A percentile compares a stretch with the other conserved stretches of the same genome.
Conservation (phyloP, 2,888 invertebrate species). For the Hermodice carunculata region DNA sequence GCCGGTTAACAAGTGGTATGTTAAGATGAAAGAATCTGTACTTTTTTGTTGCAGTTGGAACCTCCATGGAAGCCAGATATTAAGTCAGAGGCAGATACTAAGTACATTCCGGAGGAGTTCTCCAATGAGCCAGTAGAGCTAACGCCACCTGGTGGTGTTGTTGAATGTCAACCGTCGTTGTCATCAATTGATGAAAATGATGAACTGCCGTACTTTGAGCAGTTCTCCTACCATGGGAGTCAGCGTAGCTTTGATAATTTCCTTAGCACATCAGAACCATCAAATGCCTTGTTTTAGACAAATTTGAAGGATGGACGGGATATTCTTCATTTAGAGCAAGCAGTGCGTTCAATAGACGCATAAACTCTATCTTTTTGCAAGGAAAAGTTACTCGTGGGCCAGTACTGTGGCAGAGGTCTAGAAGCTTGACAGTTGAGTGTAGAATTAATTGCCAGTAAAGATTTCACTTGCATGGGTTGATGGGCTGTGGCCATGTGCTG, state of each 20-base stretch:
- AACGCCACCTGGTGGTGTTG: constrained; percentile 87
- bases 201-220: constrained; percentile 76
- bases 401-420: no score
- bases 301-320: no score
- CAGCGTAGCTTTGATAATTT: constrained; percentile 58
- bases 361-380: no score
- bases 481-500: no score
- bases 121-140: constrained; percentile 88
- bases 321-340: no score
- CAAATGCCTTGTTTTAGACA: not conserved
- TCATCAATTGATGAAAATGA: constrained; percentile 75
- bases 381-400: no score
- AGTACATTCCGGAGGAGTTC: constrained; percentile 69
- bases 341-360: no score
- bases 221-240: constrained; percentile 80
- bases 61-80: constrained; percentile 80
- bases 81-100: constrained; percentile 88
- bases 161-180: constrained; percentile 59
- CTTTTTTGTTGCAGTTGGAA: constrained; percentile 77
- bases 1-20: no score
- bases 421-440: no score
- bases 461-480: no score
- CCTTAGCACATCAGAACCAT: constrained; percentile 48
- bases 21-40: no score
- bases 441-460: no score